A percentile compares a stretch with the other conserved stretches of the same genome.
Conservation (phyloP, 2,113 vertebrate species). For the Dasyurus viverrinus region DNA sequence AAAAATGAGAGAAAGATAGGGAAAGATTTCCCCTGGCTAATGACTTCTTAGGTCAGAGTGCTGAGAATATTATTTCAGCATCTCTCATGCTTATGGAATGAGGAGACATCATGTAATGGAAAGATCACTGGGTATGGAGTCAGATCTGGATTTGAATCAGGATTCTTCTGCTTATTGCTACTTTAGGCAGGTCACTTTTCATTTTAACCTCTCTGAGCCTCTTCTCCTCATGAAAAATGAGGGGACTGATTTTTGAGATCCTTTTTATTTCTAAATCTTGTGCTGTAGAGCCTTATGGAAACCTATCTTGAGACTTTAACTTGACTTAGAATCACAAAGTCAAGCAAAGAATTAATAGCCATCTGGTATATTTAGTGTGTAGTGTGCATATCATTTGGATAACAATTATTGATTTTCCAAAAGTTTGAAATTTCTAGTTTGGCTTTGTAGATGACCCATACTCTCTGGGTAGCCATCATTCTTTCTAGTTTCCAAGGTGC, state of each 20-base stretch:
- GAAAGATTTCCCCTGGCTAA: neutral
- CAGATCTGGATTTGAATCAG: neutral
- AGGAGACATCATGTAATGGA: neutral
- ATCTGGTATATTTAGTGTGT: neutral
- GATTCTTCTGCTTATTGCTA: neutral
- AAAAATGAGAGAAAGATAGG: conserved; percentile 12
- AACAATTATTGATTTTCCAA: neutral
- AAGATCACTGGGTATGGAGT: neutral
- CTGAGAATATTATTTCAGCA: neutral
- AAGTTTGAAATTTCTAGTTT: neutral
- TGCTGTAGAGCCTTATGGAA: neutral
- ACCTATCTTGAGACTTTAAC: neutral
- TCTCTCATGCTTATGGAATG: neutral
- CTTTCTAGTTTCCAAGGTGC: neutral
- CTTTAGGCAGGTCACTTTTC: neutral
- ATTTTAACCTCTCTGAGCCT: neutral
- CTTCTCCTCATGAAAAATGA: neutral
- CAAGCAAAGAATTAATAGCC: neutral
- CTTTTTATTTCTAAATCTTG: neutral
- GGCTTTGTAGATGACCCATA: neutral
- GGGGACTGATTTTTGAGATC: neutral
- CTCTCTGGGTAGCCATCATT: neutral
- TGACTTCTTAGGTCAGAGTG: conserved; percentile 23
- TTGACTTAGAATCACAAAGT: neutral
- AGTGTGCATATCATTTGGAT: neutral